These are phyloP conservation scores for Venusia cambrica DNA, from an alignment of 2,888 invertebrate genomes.

Conservation along the genomic window DNA sequence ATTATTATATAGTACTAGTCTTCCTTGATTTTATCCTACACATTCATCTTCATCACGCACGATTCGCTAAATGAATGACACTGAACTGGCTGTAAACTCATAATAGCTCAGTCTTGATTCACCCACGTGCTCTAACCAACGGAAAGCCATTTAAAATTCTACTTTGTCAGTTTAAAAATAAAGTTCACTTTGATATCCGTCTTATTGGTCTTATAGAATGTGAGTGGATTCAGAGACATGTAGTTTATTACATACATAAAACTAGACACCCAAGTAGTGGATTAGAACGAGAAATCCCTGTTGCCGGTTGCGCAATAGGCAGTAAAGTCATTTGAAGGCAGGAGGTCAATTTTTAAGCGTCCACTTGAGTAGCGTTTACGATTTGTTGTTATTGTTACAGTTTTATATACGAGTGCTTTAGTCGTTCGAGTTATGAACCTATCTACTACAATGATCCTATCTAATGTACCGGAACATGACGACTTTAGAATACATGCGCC, in stretches of 20 bases:
- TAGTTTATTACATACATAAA: constrained; percentile 71
- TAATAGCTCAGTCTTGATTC: constrained; percentile 55
- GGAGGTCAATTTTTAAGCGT: constrained; percentile 67
- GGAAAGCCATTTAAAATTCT: constrained; percentile 15
- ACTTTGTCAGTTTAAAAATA: constrained; percentile 33
- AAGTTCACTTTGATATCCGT: constrained; percentile 35
- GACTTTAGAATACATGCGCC: too few relatives aligned
- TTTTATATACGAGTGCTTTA: constrained; percentile 48
- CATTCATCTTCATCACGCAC: constrained; percentile 53
- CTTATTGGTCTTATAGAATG: constrained; percentile 21
- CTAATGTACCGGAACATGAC: too few relatives aligned
- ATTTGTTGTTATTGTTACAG: constrained; percentile 69
- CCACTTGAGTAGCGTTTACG: constrained; percentile 57
- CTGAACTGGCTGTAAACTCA: constrained; percentile 61
- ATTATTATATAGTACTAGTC: constrained; percentile 2
- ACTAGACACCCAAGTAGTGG: constrained; percentile 77
- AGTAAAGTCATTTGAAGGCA: constrained; percentile 44
- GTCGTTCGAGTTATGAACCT: constrained; percentile 34
- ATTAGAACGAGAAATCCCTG: constrained; percentile 59
- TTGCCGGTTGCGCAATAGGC: constrained; percentile 59
- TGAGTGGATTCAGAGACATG: constrained; percentile 43
- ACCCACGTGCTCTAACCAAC: constrained; percentile 59
- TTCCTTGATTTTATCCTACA: constrained; percentile 14
- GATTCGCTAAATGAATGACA: constrained; percentile 73
- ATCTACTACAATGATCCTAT: too few relatives aligned